phyloP scores from a whole-genome alignment of 1,140 invertebrate genomes.

The Lepidurus apus region DNA sequence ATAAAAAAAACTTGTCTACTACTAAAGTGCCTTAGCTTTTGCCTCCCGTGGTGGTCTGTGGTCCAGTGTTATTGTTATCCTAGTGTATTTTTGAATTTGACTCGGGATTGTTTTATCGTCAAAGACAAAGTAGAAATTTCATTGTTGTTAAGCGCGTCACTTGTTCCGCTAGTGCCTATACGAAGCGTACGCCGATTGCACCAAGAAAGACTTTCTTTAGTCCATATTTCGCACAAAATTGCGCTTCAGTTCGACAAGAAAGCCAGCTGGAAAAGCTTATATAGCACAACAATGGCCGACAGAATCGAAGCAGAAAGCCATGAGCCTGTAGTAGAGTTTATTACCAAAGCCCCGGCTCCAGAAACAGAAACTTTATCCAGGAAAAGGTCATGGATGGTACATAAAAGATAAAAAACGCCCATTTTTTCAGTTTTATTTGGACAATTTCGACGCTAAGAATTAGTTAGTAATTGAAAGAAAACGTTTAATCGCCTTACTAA shows the following conservation, averaged over 20 bases:
- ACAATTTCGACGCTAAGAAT: too few species aligned
- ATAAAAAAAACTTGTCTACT: too few species aligned
- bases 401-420: not conserved
- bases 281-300: not conserved
- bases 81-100: not conserved
- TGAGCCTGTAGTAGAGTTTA: conserved; percentile 1
- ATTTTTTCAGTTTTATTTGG: too few species aligned
- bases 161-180: not conserved
- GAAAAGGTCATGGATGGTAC: not conserved
- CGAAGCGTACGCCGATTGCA: not conserved
- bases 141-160: not conserved
- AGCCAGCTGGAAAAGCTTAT: not conserved
- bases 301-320: not conserved
- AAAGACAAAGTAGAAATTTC: not conserved
- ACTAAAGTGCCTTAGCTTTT: conserved; percentile 11
- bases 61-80: not conserved
- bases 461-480: too few species aligned
- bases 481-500: too few species aligned
- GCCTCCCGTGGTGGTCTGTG: not conserved
- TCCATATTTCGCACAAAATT: not conserved
- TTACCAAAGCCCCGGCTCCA: not conserved
- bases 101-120: not conserved
- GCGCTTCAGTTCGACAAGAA: not conserved
- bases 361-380: not conserved
- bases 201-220: too few species aligned